Evolutionary conservation across 2,888 invertebrate genomes (phyloP).

Genomic region (Plusia festucae): DNA sequence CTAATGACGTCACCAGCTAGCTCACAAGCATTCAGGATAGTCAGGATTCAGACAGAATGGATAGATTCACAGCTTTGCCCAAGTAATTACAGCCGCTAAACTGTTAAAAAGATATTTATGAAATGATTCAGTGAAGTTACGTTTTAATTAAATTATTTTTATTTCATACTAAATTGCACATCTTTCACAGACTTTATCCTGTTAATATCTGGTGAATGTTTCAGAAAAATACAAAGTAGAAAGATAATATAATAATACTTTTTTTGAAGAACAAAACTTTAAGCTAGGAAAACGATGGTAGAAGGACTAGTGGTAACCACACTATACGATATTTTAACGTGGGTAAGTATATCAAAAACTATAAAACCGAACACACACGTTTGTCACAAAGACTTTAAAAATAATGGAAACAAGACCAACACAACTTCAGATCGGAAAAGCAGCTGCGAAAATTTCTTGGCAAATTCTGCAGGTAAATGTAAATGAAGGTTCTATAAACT

Average conservation of each 20-base stretch:
- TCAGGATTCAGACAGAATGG: constrained; percentile 42
- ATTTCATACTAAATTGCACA: neutral
- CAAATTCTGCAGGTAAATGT: constrained; percentile 47
- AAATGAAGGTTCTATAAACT: constrained; percentile 44
- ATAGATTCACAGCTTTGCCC: constrained; percentile 38
- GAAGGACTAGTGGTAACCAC: neutral
- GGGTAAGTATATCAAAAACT: too few species aligned
- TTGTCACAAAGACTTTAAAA: too few species aligned
- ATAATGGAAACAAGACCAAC: constrained; percentile 14
- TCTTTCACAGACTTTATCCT: neutral
- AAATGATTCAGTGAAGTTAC: constrained; percentile 23
- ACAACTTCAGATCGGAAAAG: neutral
- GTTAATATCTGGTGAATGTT: neutral
- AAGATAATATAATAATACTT: neutral
- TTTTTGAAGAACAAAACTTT: neutral
- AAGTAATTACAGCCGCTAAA: constrained; percentile 50
- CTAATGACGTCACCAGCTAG: constrained; percentile 57
- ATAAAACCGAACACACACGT: too few species aligned
- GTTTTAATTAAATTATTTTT: constrained; percentile 31
- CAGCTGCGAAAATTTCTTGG: constrained; percentile 30
- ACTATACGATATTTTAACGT: too few species aligned
- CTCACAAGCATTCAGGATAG: constrained; percentile 41
- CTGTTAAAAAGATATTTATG: constrained; percentile 37
- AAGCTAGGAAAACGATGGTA: neutral
- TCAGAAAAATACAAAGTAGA: neutral